These are phyloP conservation scores for Minunthozetes semirufus DNA, from an alignment of 2,888 invertebrate genomes.

Conservation along the genomic window DNA sequence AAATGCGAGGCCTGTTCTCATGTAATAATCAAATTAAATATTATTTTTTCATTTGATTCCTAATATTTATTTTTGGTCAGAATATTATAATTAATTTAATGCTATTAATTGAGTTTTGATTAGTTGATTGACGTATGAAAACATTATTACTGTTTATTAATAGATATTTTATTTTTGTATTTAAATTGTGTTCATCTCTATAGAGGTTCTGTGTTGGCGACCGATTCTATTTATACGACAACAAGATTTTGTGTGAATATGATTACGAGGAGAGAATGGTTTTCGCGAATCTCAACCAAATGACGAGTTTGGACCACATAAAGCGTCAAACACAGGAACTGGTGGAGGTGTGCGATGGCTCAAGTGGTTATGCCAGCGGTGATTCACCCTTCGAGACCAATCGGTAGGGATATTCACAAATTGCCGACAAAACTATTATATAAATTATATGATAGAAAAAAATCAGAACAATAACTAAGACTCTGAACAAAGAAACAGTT, in stretches of 20 bases:
- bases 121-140: neutral
- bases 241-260: constrained; percentile 88
- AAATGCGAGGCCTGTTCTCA: constrained; percentile 52
- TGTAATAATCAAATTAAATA: constrained; percentile 43
- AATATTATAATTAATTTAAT: neutral
- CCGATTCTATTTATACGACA: constrained; percentile 83
- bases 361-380: constrained; percentile 36
- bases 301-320: constrained; percentile 32
- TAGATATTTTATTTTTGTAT: neutral
- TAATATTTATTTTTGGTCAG: neutral
- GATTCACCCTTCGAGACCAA: constrained; percentile 35
- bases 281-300: constrained; percentile 26
- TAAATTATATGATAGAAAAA: neutral
- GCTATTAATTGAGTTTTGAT: neutral
- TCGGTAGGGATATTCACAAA: constrained; percentile 16
- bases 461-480: too few species aligned
- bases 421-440: neutral
- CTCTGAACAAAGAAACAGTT: neutral
- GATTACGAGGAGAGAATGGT: constrained; percentile 79
- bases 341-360: constrained; percentile 33
- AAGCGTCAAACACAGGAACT: constrained; percentile 30
- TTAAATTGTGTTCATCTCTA: neutral
- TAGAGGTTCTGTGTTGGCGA: constrained; percentile 92
- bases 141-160: neutral
- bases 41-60: neutral